phyloP scores from a whole-genome alignment of 1,140 invertebrate species.

The Tetragonula clypearis region DNA sequence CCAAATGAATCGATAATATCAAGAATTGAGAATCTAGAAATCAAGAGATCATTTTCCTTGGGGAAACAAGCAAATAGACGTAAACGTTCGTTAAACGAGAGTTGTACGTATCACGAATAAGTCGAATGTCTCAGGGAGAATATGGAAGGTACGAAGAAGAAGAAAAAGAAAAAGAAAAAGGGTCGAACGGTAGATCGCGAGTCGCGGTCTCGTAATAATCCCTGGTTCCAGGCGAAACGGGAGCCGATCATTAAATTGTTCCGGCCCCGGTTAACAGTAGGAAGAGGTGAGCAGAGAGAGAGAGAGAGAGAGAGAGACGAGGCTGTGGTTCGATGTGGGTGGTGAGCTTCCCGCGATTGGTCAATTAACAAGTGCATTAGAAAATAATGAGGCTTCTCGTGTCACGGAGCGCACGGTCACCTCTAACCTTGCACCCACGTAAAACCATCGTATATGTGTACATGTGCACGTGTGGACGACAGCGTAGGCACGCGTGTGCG shows the following conservation, averaged over 20 bases:
- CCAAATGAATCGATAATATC: too few species aligned
- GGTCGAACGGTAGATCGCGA: constrained; percentile 12
- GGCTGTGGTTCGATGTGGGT: constrained; percentile 63
- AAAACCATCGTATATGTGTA: not conserved
- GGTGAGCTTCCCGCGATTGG: constrained; percentile 73
- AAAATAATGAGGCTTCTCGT: constrained; percentile 79
- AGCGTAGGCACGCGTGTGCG: constrained; percentile 10
- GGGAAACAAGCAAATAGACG: too few species aligned
- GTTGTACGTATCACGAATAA: not conserved
- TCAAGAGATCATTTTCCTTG: too few species aligned
- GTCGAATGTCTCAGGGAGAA: not conserved
- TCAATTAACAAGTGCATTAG: constrained; percentile 80
- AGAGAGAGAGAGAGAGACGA: not conserved
- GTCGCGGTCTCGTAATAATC: constrained; percentile 57
- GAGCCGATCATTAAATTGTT: constrained; percentile 81
- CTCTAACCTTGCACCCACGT: constrained; percentile 44
- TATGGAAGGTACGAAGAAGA: not conserved
- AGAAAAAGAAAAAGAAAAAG: not conserved
- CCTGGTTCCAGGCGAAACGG: constrained; percentile 35
- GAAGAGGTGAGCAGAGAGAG: constrained; percentile 58
- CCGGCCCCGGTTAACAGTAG: constrained; percentile 78
- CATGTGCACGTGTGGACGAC: not conserved
- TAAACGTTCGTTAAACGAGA: not conserved
- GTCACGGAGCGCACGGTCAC: constrained; percentile 40
- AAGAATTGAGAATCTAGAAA: too few species aligned